Evolutionary conservation across 2,888 invertebrate species (phyloP).

Genomic region (Polylopha cassiicola): DNA sequence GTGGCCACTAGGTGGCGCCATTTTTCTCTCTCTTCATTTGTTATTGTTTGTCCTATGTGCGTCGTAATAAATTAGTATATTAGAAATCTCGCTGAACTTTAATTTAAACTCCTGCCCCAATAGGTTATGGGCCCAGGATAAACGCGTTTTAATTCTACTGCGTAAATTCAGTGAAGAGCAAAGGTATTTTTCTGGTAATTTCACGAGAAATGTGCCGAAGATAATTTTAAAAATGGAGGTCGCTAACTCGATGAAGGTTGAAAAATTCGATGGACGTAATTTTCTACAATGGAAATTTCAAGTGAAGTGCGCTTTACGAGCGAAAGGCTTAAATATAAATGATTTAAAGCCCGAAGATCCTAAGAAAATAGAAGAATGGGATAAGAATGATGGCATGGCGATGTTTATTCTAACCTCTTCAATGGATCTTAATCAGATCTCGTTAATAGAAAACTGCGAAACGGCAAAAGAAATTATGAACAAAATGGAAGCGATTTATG

Average conservation of each 20-base stretch:
- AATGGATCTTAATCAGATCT: constrained; percentile 8
- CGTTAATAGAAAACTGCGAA: constrained; percentile 8
- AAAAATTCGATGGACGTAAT: constrained; percentile 11
- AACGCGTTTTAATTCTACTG: no score
- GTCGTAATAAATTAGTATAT: no score
- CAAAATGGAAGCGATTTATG: constrained; percentile 16
- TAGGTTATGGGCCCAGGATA: no score
- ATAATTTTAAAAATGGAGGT: constrained; percentile 6
- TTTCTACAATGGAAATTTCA: constrained; percentile 20
- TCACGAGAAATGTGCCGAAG: no score
- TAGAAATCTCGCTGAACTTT: no score
- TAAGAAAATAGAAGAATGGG: background rate
- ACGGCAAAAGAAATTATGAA: constrained; percentile 4
- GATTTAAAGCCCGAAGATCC: background rate
- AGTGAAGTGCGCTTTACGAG: constrained; percentile 7
- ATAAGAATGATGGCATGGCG: constrained; percentile 9
- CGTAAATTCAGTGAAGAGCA: no score
- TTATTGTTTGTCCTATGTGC: no score
- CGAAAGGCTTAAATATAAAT: constrained; percentile 8
- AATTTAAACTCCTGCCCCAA: no score
- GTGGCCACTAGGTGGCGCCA: no score
- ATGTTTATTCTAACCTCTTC: constrained; percentile 15
- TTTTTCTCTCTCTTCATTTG: no score
- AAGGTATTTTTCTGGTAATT: no score
- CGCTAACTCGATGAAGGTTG: background rate